Base-by-base conservation (phyloP, 2,888 invertebrate genomes). In the Marronus borbonicus region DNA sequence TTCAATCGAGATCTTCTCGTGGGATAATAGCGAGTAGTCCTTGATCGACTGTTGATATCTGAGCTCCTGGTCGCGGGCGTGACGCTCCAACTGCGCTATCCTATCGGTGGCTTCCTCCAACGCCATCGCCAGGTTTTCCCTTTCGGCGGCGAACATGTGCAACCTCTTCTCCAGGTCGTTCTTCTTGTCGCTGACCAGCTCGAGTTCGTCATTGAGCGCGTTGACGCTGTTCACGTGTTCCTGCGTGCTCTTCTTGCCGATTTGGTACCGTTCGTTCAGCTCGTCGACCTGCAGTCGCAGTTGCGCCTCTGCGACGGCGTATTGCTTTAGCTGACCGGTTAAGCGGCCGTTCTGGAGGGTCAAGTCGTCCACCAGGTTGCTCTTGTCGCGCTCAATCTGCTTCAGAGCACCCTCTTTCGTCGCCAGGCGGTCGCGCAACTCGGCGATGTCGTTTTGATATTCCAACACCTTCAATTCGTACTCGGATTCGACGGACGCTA, bases 91-190 rank as follows among this genome's bases (percentile, higher is more conserved):
- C 84, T 96, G 92, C 83, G 94, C 89, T 84, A 97, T 96, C 86
- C 96, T 92, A 88, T 98, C 97, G 76, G 95, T 95, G 55, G 97
- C 95, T 88, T 98, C 97, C 81, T 98, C 98, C 78, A 98, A 90
- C 79, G 95, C 94, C 72, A 93, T 92, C 72, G 93, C 91, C 75
- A 97, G 90, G 80, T 93, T 92, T 80, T 97, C 96, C 83, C 97
- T 92, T 88, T 98, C 97, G 79, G 93, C 92, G 17, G 94, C 92
- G 7, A 96, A 90, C 80, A 92, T 90, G 80, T 94, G 92, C 80
- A 98, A 91, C 84, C 96, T 91, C 86, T 94, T 92, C 88, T 98
- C 98, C 83, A 98, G 89, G 83, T 98, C 97, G 76, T 92, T 90
- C 85, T 95, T 95, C 87, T 96, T 95, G 83, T 96, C 95, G 44